A percentile compares a stretch with the other conserved stretches of the same genome.
Evolutionary conservation across 2,888 invertebrate species (phyloP).

Genomic region (Oasisia sp.): DNA sequence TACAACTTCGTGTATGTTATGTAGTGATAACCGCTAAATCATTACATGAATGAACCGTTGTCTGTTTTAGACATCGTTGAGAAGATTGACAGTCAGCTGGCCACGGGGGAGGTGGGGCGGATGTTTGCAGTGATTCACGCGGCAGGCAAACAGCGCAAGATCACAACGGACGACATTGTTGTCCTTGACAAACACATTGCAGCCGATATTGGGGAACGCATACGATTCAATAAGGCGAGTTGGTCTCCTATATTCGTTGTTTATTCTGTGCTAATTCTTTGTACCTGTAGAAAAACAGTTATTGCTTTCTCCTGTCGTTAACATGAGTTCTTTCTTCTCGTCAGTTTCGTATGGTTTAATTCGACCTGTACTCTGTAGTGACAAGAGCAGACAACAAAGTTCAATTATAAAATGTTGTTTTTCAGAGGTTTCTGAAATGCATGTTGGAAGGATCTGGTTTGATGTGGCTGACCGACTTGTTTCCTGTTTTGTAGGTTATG

Average conservation of each 20-base stretch:
- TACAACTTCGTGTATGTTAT: neutral
- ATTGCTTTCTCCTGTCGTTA: neutral
- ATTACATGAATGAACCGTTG: neutral
- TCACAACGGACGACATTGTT: slow-evolving; percentile 66
- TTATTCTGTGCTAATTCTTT: neutral
- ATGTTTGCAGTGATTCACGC: slow-evolving; percentile 67
- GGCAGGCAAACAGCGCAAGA: slow-evolving; percentile 65
- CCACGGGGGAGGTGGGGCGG: slow-evolving; percentile 47
- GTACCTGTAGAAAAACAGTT: neutral
- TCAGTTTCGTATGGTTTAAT: neutral
- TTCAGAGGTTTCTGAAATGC: neutral
- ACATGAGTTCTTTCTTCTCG: neutral
- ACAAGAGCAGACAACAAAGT: neutral
- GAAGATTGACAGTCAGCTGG: slow-evolving; percentile 1
- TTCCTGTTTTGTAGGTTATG: slow-evolving; percentile 59
- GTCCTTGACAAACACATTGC: slow-evolving; percentile 62
- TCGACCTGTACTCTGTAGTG: neutral
- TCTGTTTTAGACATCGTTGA: neutral
- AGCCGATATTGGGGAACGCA: slow-evolving; percentile 66
- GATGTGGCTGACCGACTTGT: neutral
- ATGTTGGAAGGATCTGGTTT: neutral
- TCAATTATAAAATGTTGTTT: neutral
- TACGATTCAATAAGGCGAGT: slow-evolving; percentile 67
- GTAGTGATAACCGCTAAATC: neutral
- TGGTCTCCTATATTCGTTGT: neutral